Conservation (phyloP, 1,140 invertebrate species). For the Drosophila cardini region DNA sequence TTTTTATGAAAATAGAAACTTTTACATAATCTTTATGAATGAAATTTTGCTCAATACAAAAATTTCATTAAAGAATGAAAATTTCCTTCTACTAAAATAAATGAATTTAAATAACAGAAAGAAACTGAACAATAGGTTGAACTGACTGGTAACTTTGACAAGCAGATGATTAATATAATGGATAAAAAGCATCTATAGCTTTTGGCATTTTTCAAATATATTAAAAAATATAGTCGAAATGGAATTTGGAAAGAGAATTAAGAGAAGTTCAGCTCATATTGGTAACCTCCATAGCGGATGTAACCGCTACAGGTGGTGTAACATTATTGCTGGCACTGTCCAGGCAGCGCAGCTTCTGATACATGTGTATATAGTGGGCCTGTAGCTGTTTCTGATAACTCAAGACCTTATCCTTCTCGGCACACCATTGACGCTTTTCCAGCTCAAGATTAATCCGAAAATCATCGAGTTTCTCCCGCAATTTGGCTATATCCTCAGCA, state of each 20-base stretch:
- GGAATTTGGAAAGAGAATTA: background rate
- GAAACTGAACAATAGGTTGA: background rate
- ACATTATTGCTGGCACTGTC: constrained; percentile 37
- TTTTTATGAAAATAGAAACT: too few relatives aligned
- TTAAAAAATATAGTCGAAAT: background rate
- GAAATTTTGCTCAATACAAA: background rate
- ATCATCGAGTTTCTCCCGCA: constrained; percentile 75
- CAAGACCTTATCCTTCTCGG: constrained; percentile 79
- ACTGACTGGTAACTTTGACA: background rate
- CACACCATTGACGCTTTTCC: constrained; percentile 81
- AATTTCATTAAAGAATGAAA: background rate
- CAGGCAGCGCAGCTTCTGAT: constrained; percentile 80
- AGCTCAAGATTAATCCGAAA: constrained; percentile 76
- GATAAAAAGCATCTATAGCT: background rate
- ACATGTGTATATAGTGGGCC: constrained; percentile 83
- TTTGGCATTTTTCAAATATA: too few relatives aligned
- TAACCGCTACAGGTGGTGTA: background rate
- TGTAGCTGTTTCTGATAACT: constrained; percentile 81
- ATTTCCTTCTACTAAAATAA: too few relatives aligned
- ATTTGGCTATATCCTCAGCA: constrained; percentile 79
- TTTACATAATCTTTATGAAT: too few relatives aligned
- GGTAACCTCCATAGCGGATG: constrained; percentile 9
- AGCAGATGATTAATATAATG: background rate
- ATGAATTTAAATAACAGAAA: background rate
- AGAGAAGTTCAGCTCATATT: constrained; percentile 13